A percentile compares a stretch with the other conserved stretches of the same genome.
Conservation (phyloP, 2,888 invertebrate genomes). For the Melanargia galathea region DNA sequence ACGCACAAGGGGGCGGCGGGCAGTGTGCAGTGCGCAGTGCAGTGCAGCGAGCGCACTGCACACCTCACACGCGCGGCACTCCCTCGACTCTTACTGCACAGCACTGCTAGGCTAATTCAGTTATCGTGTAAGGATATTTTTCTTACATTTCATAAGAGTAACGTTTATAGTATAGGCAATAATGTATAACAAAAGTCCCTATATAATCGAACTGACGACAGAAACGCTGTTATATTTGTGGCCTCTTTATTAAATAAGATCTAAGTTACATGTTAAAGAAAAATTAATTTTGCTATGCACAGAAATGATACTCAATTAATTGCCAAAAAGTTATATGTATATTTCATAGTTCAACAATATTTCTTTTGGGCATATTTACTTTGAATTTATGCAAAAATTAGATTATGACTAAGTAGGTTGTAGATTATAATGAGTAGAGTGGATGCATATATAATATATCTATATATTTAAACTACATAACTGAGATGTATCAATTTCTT, state of each 20-base stretch:
- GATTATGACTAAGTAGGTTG: conserved; percentile 81
- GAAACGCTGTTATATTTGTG: conserved; percentile 82
- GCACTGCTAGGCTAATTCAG: conserved; percentile 80
- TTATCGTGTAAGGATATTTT: conserved; percentile 80
- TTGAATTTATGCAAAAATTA: conserved; percentile 82
- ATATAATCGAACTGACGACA: conserved; percentile 82
- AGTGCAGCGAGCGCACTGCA: conserved; percentile 40
- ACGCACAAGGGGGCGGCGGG: conserved; percentile 68
- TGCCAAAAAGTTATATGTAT: conserved; percentile 83
- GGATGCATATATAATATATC: conserved; percentile 81
- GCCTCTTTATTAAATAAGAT: conserved; percentile 82
- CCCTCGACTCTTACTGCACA: conserved; percentile 75
- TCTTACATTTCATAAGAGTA: conserved; percentile 80
- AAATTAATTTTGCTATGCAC: conserved; percentile 82
- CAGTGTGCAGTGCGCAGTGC: conserved; percentile 39
- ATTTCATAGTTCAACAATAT: conserved; percentile 82
- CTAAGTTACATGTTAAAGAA: conserved; percentile 82
- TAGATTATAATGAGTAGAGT: conserved; percentile 77
- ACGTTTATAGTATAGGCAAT: conserved; percentile 80
- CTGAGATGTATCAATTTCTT: conserved; percentile 82
- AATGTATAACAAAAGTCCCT: conserved; percentile 81
- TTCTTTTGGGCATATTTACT: conserved; percentile 83
- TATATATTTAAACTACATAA: conserved; percentile 80
- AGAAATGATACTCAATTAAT: conserved; percentile 84
- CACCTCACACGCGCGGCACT: conserved; percentile 43